Evolutionary conservation across 1,140 invertebrate species (phyloP).

Genomic region (Hydropsyche tenuis): DNA sequence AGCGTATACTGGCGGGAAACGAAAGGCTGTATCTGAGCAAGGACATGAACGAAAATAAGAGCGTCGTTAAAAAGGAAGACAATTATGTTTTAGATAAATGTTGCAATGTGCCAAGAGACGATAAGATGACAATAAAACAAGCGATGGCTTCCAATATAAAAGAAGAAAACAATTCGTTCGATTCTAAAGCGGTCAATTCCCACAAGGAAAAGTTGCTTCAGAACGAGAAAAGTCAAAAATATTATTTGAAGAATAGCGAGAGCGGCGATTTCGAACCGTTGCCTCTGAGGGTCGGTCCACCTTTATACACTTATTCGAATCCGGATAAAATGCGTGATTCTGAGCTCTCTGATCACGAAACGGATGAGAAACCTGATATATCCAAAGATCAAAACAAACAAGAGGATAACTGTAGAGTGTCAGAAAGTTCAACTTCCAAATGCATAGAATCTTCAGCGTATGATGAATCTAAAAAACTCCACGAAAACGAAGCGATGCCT

Average conservation of each 20-base stretch:
- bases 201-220: neutral
- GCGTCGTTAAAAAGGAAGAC: conserved; percentile 41
- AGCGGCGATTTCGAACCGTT: conserved; percentile 68
- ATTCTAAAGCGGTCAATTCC: conserved; percentile 49
- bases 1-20: conserved; percentile 41
- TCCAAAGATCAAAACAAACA: neutral
- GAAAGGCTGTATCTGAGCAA: conserved; percentile 46
- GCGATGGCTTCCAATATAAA: conserved; percentile 17
- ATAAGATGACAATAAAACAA: neutral
- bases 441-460: neutral
- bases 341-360: conserved; percentile 52
- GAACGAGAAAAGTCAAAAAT: conserved; percentile 49
- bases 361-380: conserved; percentile 49
- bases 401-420: neutral
- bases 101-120: conserved; percentile 33
- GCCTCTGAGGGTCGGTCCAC: conserved; percentile 73
- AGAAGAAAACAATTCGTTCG: conserved; percentile 25
- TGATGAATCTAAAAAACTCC: neutral
- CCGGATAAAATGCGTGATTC: conserved; percentile 64
- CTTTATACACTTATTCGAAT: conserved; percentile 79
- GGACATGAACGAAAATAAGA: conserved; percentile 57
- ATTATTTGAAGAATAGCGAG: conserved; percentile 53
- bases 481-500: conserved; percentile 46
- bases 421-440: neutral
- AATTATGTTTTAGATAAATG: conserved; percentile 43